Percentiles rank a stretch among this genome's conserved stretches.
Evolutionary conservation across 2,797 vertebrate species (phyloP).

Genomic region (Urocyon cinereoargenteus): DNA sequence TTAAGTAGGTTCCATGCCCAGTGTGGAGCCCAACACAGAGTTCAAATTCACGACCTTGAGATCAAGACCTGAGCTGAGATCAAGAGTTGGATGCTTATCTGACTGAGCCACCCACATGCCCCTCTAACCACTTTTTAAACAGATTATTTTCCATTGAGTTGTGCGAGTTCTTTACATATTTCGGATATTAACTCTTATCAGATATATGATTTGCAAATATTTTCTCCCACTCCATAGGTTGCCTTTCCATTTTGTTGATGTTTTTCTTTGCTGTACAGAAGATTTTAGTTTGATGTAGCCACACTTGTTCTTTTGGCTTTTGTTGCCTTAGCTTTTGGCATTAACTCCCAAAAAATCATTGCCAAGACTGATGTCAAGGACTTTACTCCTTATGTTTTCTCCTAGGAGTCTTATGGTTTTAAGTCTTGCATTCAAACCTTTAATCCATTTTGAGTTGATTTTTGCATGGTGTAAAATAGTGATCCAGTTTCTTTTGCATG

Average conservation of each 20-base stretch:
- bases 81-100: no score
- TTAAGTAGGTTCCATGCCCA: no score
- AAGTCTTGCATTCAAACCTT: background rate
- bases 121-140: background rate
- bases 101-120: no score
- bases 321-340: background rate
- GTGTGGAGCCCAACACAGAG: no score
- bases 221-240: background rate
- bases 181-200: background rate
- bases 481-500: background rate
- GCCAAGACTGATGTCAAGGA: background rate
- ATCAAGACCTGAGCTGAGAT: no score
- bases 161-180: background rate
- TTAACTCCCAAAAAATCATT: background rate
- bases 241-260: background rate
- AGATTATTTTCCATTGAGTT: background rate
- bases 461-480: background rate
- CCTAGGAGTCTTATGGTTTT: background rate
- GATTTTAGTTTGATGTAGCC: background rate
- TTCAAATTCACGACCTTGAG: no score
- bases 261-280: background rate
- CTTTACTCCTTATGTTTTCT: background rate
- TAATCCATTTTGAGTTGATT: background rate
- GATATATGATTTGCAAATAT: background rate
- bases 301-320: background rate